Conservation (phyloP, 2,888 invertebrate genomes). For the Graphium colonna region DNA sequence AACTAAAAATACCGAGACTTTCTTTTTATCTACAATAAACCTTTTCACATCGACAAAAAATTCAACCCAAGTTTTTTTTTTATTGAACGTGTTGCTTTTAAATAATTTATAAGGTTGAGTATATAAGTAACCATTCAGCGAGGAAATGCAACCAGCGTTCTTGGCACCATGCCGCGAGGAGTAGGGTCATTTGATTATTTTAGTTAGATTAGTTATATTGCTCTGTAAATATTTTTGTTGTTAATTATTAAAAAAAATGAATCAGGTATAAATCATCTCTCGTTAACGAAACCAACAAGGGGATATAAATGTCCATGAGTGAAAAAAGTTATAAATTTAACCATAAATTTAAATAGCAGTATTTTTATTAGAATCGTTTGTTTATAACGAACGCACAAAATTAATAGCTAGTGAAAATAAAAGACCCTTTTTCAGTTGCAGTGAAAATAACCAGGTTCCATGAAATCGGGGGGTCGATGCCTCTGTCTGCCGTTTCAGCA, state of each 20-base stretch:
- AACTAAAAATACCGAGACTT: not conserved
- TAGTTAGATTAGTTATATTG: too few species aligned
- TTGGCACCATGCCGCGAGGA: too few species aligned
- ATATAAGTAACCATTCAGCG: too few species aligned
- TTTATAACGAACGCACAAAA: not conserved
- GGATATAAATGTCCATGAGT: not conserved
- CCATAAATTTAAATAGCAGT: not conserved
- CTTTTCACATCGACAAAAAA: too few species aligned
- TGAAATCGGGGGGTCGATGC: conserved; percentile 67
- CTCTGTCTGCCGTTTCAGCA: conserved; percentile 76
- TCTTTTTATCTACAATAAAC: not conserved
- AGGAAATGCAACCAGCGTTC: too few species aligned
- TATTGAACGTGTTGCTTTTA: not conserved
- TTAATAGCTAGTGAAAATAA: conserved; percentile 1
- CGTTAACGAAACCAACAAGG: not conserved
- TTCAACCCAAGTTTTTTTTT: not conserved
- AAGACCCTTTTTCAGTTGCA: not conserved
- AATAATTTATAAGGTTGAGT: too few species aligned
- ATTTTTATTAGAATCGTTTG: not conserved
- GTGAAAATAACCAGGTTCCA: conserved; percentile 51
- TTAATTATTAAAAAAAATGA: too few species aligned
- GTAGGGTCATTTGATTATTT: too few species aligned
- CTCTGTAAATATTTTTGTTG: too few species aligned
- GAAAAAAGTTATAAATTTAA: not conserved
- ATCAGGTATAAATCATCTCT: too few species aligned